phyloP scores from a whole-genome alignment of 2,113 vertebrate genomes.

The Anoura caudifer region DNA sequence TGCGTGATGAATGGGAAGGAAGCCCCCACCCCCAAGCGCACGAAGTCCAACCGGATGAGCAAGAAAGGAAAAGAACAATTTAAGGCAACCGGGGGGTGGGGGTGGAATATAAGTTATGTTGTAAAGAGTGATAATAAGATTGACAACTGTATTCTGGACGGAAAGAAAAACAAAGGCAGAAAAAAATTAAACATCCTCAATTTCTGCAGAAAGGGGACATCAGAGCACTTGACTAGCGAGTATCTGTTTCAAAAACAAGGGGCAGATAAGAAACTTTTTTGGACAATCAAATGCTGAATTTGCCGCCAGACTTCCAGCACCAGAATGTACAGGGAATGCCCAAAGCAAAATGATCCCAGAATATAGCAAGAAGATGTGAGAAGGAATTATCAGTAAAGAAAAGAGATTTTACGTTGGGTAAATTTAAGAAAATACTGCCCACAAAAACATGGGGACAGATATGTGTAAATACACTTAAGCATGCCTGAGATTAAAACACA shows the following conservation, averaged over 20 bases:
- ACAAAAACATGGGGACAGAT: background rate
- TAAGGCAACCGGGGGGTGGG: background rate
- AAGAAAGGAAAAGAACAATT: background rate
- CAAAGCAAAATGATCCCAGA: background rate
- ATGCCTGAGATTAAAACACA: background rate
- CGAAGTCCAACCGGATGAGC: background rate
- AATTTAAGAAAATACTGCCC: background rate
- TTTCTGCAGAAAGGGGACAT: background rate
- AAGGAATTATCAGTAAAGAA: background rate
- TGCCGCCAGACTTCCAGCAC: background rate
- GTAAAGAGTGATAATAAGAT: background rate
- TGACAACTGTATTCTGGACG: background rate
- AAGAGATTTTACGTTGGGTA: background rate
- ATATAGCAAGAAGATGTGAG: background rate
- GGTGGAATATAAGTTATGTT: background rate
- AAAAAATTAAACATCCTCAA: background rate
- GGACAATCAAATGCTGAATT: background rate
- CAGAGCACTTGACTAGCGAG: background rate
- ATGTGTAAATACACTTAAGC: background rate
- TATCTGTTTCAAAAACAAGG: background rate
- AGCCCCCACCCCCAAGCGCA: background rate
- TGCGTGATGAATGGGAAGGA: too few species aligned
- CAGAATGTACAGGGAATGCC: background rate
- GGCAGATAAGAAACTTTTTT: background rate
- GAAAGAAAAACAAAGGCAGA: background rate